Base-by-base conservation (phyloP, 2,113 vertebrate species). In the Donacobius atricapilla region DNA sequence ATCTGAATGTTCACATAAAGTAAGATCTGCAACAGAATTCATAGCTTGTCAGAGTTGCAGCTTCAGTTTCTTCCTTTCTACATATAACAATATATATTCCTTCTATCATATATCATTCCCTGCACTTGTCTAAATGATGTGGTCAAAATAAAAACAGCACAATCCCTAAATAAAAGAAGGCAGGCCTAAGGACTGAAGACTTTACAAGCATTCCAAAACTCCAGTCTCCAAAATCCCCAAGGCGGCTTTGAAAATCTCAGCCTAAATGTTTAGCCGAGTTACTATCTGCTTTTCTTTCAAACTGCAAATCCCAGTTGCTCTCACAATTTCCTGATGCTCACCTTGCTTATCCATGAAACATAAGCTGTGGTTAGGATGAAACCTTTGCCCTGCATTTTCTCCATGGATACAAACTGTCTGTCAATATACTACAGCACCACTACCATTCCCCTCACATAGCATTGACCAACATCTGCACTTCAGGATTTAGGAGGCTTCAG, bases 291-390 rank as follows among this genome's bases (percentile, higher is more conserved):
- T 88, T 90, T 23, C 88, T 95, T 86, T 83, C 88, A 81, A 86
- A 86, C 64, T 86, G 85, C 79, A 89, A 96, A 94, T 96, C 94
- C 90, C 76, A 47, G 76, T 17, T 83, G 71, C 33, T 94, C 56
- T 84, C 76, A 82, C 64, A 60, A 73, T 94, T 94, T 93, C 73
- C 87, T 69, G n/a, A 82, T 78, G 76, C 21, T 24, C 70, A 33
- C 68, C 25, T 24, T 7, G 2, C 71, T 89, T 95, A 95, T 70
- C 71, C 87, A 89, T 81, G 88, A 92, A 94, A 93, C 88, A 89
- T 89, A 76, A 75, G 15, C 76, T 81, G 69, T 40, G 50, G 24
- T 44, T 83, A 33, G 63, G 63, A 91, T 66, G 92, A 88, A 94
- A 93, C 90, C 84, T 94, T 87, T 95, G 89, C 72, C 61, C 93